Percentiles rank a stretch among this genome's conserved stretches.
These are phyloP conservation scores for Balaeniceps rex DNA, from an alignment of 2,113 vertebrate genomes.

Conservation along the genomic window DNA sequence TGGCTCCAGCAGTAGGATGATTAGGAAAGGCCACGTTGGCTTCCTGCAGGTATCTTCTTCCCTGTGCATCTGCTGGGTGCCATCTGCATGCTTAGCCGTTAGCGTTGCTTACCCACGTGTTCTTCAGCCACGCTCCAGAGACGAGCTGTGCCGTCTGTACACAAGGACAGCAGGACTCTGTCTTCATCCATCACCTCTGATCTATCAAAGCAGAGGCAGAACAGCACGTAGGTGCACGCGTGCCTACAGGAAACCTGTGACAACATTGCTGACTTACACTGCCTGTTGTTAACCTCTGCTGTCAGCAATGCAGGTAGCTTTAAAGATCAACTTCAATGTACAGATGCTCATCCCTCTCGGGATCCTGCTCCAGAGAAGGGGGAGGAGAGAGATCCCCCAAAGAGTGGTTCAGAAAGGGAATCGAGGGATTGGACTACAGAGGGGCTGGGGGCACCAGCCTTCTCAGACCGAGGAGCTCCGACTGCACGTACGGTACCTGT, in stretches of 20 bases:
- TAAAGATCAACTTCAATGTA: neutral
- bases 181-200: constrained; percentile 74
- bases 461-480: neutral
- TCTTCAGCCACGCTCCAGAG: constrained; percentile 70
- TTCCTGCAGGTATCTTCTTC: neutral
- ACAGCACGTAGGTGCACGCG: accelerated
- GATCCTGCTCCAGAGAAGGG: neutral
- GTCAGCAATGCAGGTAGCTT: neutral
- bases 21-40: neutral
- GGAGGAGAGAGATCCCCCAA: neutral
- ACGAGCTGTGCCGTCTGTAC: constrained; percentile 61
- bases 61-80: neutral
- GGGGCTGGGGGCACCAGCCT: no score
- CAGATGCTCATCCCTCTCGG: neutral
- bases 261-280: neutral
- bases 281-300: neutral
- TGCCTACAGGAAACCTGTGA: neutral
- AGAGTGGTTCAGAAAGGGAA: neutral
- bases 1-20: neutral
- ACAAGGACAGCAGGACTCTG: constrained; percentile 72
- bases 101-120: constrained; percentile 50
- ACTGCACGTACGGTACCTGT: accelerated
- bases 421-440: neutral
- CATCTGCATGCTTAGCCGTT: neutral
- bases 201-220: constrained; percentile 23